Conservation (phyloP, 2,113 vertebrate species). For the Halichoeres trimaculatus region DNA sequence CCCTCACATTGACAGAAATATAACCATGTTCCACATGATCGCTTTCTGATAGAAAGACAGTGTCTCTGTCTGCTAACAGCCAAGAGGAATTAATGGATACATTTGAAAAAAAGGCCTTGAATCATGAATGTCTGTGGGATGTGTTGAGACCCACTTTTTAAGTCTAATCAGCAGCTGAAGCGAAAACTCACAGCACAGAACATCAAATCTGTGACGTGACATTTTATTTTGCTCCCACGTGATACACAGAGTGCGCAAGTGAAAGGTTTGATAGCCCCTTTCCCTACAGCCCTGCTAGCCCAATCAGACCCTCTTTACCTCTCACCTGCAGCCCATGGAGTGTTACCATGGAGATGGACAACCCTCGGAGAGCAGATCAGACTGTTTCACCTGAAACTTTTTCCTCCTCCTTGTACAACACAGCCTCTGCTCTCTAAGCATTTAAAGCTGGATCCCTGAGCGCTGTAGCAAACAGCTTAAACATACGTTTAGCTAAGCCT, state of each 20-base stretch:
- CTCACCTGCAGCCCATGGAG: constrained; percentile 82
- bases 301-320: constrained; percentile 66
- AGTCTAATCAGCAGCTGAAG: background rate
- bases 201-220: constrained; percentile 12
- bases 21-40: constrained; percentile 21
- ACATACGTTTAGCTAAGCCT: constrained; percentile 1
- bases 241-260: constrained; percentile 20
- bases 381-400: constrained; percentile 47
- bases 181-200: constrained; percentile 1
- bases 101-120: constrained; percentile 7
- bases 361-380: constrained; percentile 74
- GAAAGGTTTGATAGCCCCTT: constrained; percentile 48
- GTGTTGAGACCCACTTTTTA: background rate
- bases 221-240: constrained; percentile 8
- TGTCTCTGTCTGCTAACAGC: constrained; percentile 9
- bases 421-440: background rate
- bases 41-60: background rate
- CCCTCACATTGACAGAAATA: constrained; percentile 38
- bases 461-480: background rate
- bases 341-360: constrained; percentile 88
- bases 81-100: background rate
- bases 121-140: constrained; percentile 6
- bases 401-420: constrained; percentile 14
- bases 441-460: constrained; percentile 27
- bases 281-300: constrained; percentile 79